Percentiles rank a stretch among this genome's conserved stretches.
These are phyloP conservation scores for Dicyrtoma fusca DNA, from an alignment of 2,888 invertebrate genomes.

Conservation along the genomic window DNA sequence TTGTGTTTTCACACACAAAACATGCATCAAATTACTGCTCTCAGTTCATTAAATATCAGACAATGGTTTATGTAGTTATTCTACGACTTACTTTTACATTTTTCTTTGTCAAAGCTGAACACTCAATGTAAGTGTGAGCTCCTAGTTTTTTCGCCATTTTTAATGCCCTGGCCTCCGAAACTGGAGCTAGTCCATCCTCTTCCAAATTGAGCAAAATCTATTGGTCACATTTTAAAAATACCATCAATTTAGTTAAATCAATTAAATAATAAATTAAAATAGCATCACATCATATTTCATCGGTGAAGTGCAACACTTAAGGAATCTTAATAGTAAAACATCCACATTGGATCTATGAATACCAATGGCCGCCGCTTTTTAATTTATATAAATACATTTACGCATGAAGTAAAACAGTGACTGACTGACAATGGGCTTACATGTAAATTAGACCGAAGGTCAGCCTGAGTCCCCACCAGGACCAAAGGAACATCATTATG, in stretches of 20 bases:
- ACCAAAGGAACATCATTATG: slow-evolving; percentile 23
- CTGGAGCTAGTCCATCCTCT: slow-evolving; percentile 51
- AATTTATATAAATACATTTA: too few relatives aligned
- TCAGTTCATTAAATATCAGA: background rate
- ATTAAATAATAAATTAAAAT: too few relatives aligned
- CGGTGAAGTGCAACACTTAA: too few relatives aligned
- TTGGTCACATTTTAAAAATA: background rate
- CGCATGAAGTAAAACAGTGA: too few relatives aligned
- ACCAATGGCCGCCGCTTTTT: too few relatives aligned
- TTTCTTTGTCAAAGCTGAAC: slow-evolving; percentile 96
- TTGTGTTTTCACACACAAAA: too few relatives aligned
- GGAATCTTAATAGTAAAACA: too few relatives aligned
- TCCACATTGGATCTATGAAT: too few relatives aligned
- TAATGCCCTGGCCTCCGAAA: slow-evolving; percentile 49
- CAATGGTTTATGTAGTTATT: background rate
- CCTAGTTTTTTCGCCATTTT: slow-evolving; percentile 89
- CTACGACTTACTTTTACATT: slow-evolving; percentile 44
- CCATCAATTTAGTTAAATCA: too few relatives aligned
- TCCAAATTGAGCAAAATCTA: slow-evolving; percentile 42
- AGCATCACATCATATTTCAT: too few relatives aligned
- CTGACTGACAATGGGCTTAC: slow-evolving; percentile 27
- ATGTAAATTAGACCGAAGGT: slow-evolving; percentile 52
- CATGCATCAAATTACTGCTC: background rate
- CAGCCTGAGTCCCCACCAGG: slow-evolving; percentile 53
- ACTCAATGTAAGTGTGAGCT: slow-evolving; percentile 96